Base-by-base conservation (phyloP, 2,888 invertebrate species). In the Himalopsyche japonica region DNA sequence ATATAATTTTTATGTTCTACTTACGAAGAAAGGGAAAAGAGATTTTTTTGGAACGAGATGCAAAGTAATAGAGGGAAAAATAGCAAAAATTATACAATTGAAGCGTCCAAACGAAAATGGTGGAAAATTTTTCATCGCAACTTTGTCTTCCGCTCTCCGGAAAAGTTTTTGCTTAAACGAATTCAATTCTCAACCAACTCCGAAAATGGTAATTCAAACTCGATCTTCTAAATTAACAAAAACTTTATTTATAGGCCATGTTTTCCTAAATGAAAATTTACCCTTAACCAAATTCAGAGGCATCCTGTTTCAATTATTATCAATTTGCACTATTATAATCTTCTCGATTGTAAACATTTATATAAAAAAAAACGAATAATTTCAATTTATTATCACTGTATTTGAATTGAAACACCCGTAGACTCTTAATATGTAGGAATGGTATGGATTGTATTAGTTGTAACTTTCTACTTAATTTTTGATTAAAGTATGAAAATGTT, bases 121-220 rank as follows among this genome's bases (percentile, higher is more conserved):
- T 82, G 82, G 84, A 84, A 84, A 86, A 82, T 79, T 83, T 77
- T 83, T 83, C 84, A 78, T 79, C 20, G 76, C 76, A 84, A 82
- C 76, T 86, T 84, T 76, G 47, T 82, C 79, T 82, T 76, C 78
- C 76, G 47, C 76, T 47, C 10, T 18, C 47, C n/a, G 79, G 37
- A 77, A 57, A 84, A 80, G 43, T 84, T 81, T 64, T 49, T 34
- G 80, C 85, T 48, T 48, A 81, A 85, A 77, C 80, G 81, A 85
- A 85, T 85, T 85, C 85, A 85, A 85, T 85, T 85, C 82, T 77
- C 76, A 32, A 76, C 76, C 82, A 83, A 85, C 85, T 85, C 83
- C 83, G 83, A 83, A 83, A 85, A 70, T 70, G 70, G 70, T 79
- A 79, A 79, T 79, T 79, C 24, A 79, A 47, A 47, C 18, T 37